These are phyloP conservation scores for Capromys pilorides DNA, from an alignment of 2,797 vertebrate genomes.

Conservation along the genomic window DNA sequence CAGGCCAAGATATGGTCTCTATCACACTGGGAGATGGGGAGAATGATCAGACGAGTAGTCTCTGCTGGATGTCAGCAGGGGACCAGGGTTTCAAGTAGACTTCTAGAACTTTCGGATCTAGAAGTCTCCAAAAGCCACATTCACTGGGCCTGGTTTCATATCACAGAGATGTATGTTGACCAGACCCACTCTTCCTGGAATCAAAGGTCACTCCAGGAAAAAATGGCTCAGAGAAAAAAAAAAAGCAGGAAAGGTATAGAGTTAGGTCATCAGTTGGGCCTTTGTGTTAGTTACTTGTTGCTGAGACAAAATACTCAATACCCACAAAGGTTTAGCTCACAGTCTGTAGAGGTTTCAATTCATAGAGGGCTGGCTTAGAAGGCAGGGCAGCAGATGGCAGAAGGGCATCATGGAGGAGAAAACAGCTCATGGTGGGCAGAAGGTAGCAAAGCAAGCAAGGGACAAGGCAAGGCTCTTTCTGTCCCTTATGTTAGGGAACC, in stretches of 20 bases:
- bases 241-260: background rate
- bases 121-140: background rate
- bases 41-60: too few relatives aligned
- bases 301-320: background rate
- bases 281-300: background rate
- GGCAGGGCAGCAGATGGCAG: background rate
- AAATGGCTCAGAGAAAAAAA: background rate
- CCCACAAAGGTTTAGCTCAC: background rate
- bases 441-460: background rate
- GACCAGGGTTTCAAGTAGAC: background rate
- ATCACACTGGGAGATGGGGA: background rate
- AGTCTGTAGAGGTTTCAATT: background rate
- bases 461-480: background rate
- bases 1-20: background rate
- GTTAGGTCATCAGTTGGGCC: background rate
- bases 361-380: background rate
- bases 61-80: background rate
- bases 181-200: background rate
- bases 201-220: background rate
- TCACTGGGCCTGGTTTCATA: too few relatives aligned
- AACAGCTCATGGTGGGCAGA: background rate
- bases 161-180: background rate
- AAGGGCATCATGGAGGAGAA: background rate
- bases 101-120: background rate
- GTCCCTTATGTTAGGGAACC: background rate